Base-by-base conservation (phyloP, 2,113 vertebrate genomes). In the Upupa epops region DNA sequence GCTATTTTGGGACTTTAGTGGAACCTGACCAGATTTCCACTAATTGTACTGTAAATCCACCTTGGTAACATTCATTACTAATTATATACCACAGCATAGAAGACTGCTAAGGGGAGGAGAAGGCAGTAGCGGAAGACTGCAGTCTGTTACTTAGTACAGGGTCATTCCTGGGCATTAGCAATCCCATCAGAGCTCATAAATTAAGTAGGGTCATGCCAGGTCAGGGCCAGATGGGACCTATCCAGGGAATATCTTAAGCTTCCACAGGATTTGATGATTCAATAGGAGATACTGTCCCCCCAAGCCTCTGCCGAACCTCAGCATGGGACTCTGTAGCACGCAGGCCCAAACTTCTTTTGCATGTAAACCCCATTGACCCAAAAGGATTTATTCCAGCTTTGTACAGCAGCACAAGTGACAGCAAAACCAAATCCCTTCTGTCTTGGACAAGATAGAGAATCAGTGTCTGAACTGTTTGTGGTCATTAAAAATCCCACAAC, bases 401-500 rank as follows among this genome's bases (percentile, higher is more conserved):
- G 66, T 25, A 51, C 32, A 68, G 34, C 37, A 71, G 78, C 54
- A 32, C 32, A 54, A 92, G 19, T 32, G 42, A 95, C 85, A 87
- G 80, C 29, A 70, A 82, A 90, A 72, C 36, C 51, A 95, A 89
- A 42, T 42, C 19, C 37, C 0, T 78, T 71, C 45, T 86, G 20
- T 79, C 46, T 83, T 63, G 48, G 76, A 70, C 34, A 56, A 89
- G 88, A 82, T 32, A 82, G 91, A 40, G 94, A 94, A 89, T 86
- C 64, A 80, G 91, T 85, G 58, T 76, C 86, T 82, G 95, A 81
- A 90, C 76, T 90, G 52, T 84, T 93, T 95, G 73, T 31, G 26
- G 89, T 90, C 77, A 93, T 96, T 95, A 90, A 94, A 95, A 92
- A 94, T 78, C 93, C 68, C 88, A 72, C 71, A 94, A 93, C 7